Evolutionary conservation across 2,888 invertebrate genomes (phyloP), one percentile per base, ranked within the genome.

Genomic region (Polyommatus iphigenia): DNA sequence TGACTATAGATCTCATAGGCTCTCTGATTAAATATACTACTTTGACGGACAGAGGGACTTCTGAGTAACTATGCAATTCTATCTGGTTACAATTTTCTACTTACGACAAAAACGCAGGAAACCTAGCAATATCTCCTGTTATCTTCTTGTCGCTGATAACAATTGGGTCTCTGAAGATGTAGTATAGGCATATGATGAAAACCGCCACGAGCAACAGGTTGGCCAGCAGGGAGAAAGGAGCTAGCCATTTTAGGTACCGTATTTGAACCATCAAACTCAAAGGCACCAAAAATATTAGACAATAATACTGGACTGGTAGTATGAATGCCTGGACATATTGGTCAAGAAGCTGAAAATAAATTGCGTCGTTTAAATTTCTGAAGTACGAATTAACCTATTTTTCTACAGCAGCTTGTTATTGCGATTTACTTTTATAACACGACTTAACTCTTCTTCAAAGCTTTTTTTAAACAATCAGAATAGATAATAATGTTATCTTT

Each of bases 201-300:
- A 98, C 97, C 1, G 95, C 87, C 0, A 97, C 91, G 85, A 98
- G 96, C 57, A 97, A 95, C 8, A 97, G 78, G 86, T 99, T 99
- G 29, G 99, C 99, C 71, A 97, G 86, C 79, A 97, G 94, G 0
- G 99, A 99, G 86, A 98, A 97, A 0, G 98, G 98, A 2, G 99
- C 98, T 78, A 99, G 90, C 87, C 96, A 96, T 85, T 96, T 97
- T 13, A 99, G 93, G 85, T 97, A 96, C 81, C 97, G 95, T 82
- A 98, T 96, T 81, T 94, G 94, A 13, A 87, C 89, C 84, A 94
- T 85, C 6, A 92, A 71, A 81, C 91, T 89, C 78, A 94, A 85
- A 0, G 94, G 94, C 29, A 90, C 81, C 2, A 93, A 80, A 0
- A 94, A 78, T 32, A 90, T 88, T 0, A 92, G 82, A 77, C 93